Evolutionary conservation across 2,113 vertebrate species (phyloP), one percentile per base, ranked within the genome.

Genomic region (Antidorcas marsupialis): DNA sequence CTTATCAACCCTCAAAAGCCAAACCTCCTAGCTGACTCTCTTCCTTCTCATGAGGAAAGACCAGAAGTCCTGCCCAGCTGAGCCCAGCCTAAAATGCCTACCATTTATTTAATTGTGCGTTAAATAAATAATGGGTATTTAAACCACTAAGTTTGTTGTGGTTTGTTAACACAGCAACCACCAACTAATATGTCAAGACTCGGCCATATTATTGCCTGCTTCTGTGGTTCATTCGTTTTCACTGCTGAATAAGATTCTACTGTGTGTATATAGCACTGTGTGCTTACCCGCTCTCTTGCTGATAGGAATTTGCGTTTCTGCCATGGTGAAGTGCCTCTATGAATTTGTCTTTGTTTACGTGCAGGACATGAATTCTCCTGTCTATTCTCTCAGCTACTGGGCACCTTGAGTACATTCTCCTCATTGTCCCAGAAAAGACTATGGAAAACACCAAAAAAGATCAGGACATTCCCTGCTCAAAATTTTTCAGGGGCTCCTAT

Each of bases 241-340:
- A 53, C 19, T 13, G 47, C 52, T 47, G 15, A 15, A 4, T 85
- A 74, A 74, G 74, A 74, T 57, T 82, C 43, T 50, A 57, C 2
- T 0, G 6, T 14, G 53, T 25, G 25, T 16, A 1, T 33, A 28
- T 4, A 52, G 30, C 27, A 6, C 2, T 8, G 36, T 76, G 76
- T 39, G 45, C 13, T 43, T 7, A 25, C 62, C 15, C 13, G 8
- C 71, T 33, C 9, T 43, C 62, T 47, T 15, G 9, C 25, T 36
- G 33, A 43, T 36, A 50, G 57, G 21, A 50, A 45, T n/a, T 47
- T 50, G 50, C 25, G 1, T 94, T 93, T 84, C 67, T 81, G 57
- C 25, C 39, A 7, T 57, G 9, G 10, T 47, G 92, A 53, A 89
- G 87, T 30, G 5, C 6, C n/a, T 91, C 23, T 15, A 1, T 43